Evolutionary conservation across 92 coral and sea anemone genomes (phyloP), one percentile per base, ranked within the genome.

Genomic region (Desmophyllum pertusum): DNA sequence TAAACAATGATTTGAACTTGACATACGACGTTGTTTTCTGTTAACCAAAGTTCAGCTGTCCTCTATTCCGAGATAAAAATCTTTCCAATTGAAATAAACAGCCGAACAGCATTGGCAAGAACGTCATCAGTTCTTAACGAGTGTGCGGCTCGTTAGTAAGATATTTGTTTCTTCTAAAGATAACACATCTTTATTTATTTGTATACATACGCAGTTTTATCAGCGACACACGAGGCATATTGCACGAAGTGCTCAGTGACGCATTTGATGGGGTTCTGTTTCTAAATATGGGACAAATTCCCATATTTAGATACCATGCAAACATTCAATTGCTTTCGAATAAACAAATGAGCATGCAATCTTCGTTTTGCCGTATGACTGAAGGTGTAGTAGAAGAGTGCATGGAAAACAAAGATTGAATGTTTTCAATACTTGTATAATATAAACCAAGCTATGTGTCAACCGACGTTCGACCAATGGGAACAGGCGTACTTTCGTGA

Each of bases 81-180:
- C 15, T 10, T 29, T 59, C 25, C 25, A 25, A 59, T 57, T 57
- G 35, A 66, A 37, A 14, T 66, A 21, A 66, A 37, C 71, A 36
- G 71, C n/a, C n/a, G n/a, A 36, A 67, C 42, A 5, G 43, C 45
- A 67, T 33, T 67, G 27, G 73, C 3, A 37, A 17, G 25, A 38
- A 51, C 17, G 50, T 25, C 84, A 67, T 35, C 25, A 11, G 51
- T 67, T 37, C 50, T 53, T 39, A 27, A 21, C 13, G 1, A 21
- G 23, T 38, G 19, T 36, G 53, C 42, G n/a, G n/a, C 59, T 50
- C 15, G 21, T n/a, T n/a, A n/a, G n/a, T n/a, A n/a, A 38, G 70
- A 67, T 80, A 80, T 80, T 80, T 80, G 77, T 80, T 80, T 80
- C 45, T 35, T 37, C 76, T 80, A 69, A 80, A 51, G 84, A 80